A percentile compares a stretch with the other conserved stretches of the same genome.
Evolutionary conservation across 2,888 invertebrate species (phyloP).

Genomic region (Erpobdella octoculata): DNA sequence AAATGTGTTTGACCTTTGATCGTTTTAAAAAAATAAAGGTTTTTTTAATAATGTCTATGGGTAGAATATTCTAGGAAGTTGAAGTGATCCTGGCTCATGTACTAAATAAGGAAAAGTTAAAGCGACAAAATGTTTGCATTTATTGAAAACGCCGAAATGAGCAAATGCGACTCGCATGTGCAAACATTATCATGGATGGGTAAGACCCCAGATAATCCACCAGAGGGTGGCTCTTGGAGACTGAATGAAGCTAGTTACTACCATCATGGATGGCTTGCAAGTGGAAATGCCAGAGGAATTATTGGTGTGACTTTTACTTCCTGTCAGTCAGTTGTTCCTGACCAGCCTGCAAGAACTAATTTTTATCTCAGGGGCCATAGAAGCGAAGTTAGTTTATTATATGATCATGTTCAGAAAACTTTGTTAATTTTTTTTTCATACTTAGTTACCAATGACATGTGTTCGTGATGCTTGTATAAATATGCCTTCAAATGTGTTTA

Average conservation of each 20-base stretch:
- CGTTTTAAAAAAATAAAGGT: background rate
- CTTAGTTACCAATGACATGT: no score
- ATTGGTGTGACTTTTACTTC: slow-evolving; percentile 94
- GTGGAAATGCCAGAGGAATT: slow-evolving; percentile 79
- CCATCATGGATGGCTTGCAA: slow-evolving; percentile 94
- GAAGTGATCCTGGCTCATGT: background rate
- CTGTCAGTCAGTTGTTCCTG: slow-evolving; percentile 69
- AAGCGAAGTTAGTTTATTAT: slow-evolving; percentile 66
- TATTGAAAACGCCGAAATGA: slow-evolving; percentile 84
- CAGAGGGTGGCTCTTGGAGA: slow-evolving; percentile 66
- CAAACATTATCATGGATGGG: slow-evolving; percentile 96
- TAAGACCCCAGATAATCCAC: slow-evolving; percentile 87
- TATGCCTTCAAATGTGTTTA: no score
- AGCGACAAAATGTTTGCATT: slow-evolving; percentile 74
- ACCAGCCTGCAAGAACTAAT: slow-evolving; percentile 77
- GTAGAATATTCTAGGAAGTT: background rate
- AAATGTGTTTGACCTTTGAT: no score
- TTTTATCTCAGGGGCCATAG: slow-evolving; percentile 93
- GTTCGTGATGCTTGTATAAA: no score
- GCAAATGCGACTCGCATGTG: slow-evolving; percentile 89
- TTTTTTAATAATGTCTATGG: background rate
- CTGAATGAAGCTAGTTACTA: slow-evolving; percentile 61
- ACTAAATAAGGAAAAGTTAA: background rate
- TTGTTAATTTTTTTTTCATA: no score
- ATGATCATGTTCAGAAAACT: no score